Percentiles rank a stretch among this genome's conserved stretches.
phyloP scores from a whole-genome alignment of 2,113 vertebrate genomes.

The Protobothrops mucrosquamatus region DNA sequence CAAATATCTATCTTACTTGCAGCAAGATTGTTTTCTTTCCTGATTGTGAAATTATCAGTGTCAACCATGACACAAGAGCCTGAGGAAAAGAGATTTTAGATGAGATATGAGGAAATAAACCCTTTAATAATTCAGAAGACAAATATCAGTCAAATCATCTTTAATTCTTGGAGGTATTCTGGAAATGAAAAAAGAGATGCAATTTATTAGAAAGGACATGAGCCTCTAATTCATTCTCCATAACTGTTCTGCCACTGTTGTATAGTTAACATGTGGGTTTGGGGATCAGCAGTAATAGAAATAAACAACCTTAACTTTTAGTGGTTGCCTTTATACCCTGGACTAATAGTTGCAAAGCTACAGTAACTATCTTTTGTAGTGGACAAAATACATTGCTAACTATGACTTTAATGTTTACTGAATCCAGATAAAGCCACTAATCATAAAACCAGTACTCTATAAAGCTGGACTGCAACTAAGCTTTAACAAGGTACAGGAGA shows the following conservation, averaged over 20 bases:
- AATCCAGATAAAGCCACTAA: constrained; percentile 10
- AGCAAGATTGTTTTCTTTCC: constrained; percentile 15
- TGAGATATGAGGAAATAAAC: constrained; percentile 27
- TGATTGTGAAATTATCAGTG: constrained; percentile 34
- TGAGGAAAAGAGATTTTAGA: constrained; percentile 23
- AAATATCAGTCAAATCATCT: constrained; percentile 64
- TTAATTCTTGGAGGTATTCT: constrained; percentile 65
- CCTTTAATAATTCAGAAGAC: constrained; percentile 56
- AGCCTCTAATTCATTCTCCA: constrained; percentile 30
- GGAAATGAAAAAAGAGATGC: constrained; percentile 60
- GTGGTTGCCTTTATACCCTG: constrained; percentile 8
- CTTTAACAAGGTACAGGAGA: not conserved
- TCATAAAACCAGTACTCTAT: not conserved
- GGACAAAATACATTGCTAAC: not conserved
- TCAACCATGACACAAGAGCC: constrained; percentile 47
- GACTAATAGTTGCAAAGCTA: not conserved
- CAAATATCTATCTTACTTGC: constrained; percentile 11
- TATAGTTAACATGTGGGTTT: constrained; percentile 26
- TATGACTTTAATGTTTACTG: constrained; percentile 28
- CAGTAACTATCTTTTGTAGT: constrained; percentile 1
- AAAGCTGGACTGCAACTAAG: not conserved
- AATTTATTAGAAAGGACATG: constrained; percentile 45
- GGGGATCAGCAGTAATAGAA: constrained; percentile 6
- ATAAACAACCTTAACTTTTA: constrained; percentile 5
- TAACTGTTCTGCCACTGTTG: constrained; percentile 19